Evolutionary conservation across 2,797 vertebrate genomes (phyloP), one percentile per base, ranked within the genome.

Genomic region (Novumbra hubbsi): DNA sequence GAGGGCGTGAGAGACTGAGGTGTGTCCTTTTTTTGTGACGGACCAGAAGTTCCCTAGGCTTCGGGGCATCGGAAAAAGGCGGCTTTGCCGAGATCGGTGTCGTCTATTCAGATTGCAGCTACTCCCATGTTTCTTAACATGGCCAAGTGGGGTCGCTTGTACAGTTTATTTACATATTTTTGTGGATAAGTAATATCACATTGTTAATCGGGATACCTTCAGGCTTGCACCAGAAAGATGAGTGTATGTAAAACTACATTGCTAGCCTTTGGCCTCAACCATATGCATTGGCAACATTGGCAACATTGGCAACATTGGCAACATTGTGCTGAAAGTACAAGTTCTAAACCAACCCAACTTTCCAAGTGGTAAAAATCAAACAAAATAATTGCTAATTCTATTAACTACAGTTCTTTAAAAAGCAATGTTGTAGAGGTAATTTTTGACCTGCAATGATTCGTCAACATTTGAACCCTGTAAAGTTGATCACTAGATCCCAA

Each of bases 321-420:
- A 62, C 30, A 50, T 32, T 24, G 55, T 68, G 38, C 64, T 74
- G 19, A 55, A 38, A 19, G 1, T 57, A 48, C 6, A 55, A n/a
- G 50, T 55, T 70, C 21, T 48, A 68, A 17, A 55, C 60, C 30
- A 63, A 50, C 63, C 68, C 24, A 68, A 38, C 57, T 67, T 63
- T 30, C 41, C 41, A 76, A 62, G 50, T 17, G 17, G 68, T 49
- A 16, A 32, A 45, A 74, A 69, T 38, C 19, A 63, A 73, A 28
- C 50, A 73, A 67, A 63, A 72, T 68, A 27, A 50, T 79, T 45
- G 8, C 41, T 4, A 45, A 45, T 84, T 86, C 69, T 78, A 71
- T 72, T 69, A 41, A 49, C 55, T 45, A 78, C 73, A 88, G 80
- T 85, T 81, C 81, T 88, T 84, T 85, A 80, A 52, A 78, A 77